Conservation (phyloP, 2,888 invertebrate species). For the Malachius bipustulatus region DNA sequence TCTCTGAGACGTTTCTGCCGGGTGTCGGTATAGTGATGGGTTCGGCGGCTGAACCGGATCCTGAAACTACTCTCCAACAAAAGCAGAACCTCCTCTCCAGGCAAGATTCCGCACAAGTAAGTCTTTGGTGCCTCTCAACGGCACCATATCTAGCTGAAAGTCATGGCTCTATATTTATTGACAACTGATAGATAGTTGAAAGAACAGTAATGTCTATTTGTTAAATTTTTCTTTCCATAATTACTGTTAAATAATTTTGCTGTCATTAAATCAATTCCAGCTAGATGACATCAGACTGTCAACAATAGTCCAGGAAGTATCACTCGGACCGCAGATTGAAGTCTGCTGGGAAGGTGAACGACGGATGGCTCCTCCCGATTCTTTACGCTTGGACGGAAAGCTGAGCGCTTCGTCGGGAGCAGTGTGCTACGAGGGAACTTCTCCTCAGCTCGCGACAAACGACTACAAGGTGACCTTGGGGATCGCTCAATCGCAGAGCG, state of each 20-base stretch:
- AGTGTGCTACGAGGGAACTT: slow-evolving; percentile 42
- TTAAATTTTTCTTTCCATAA: too few relatives aligned
- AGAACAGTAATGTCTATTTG: too few relatives aligned
- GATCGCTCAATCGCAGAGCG: slow-evolving; percentile 67
- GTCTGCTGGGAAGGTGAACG: slow-evolving; percentile 24
- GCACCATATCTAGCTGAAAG: too few relatives aligned
- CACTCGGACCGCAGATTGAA: slow-evolving; percentile 35
- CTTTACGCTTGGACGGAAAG: slow-evolving; percentile 47
- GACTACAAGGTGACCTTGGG: slow-evolving; percentile 58
- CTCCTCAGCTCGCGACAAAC: slow-evolving; percentile 42
- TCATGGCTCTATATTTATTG: too few relatives aligned
- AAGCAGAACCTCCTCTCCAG: slow-evolving; percentile 37
- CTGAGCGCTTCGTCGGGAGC: slow-evolving; percentile 61
- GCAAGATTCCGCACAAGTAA: slow-evolving; percentile 32
- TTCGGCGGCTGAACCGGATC: slow-evolving; percentile 14
- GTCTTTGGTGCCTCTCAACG: too few relatives aligned
- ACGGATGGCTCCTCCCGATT: slow-evolving; percentile 42
- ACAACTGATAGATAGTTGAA: too few relatives aligned
- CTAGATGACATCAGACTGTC: slow-evolving; percentile 34
- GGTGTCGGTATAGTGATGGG: slow-evolving; percentile 54
- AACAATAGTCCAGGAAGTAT: slow-evolving; percentile 35
- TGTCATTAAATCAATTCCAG: too few relatives aligned
- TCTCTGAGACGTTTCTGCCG: slow-evolving; percentile 41
- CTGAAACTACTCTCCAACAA: slow-evolving; percentile 30
- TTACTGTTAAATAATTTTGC: too few relatives aligned